Evolutionary conservation across 2,888 invertebrate genomes (phyloP).

Genomic region (Megastigmus dorsalis): DNA sequence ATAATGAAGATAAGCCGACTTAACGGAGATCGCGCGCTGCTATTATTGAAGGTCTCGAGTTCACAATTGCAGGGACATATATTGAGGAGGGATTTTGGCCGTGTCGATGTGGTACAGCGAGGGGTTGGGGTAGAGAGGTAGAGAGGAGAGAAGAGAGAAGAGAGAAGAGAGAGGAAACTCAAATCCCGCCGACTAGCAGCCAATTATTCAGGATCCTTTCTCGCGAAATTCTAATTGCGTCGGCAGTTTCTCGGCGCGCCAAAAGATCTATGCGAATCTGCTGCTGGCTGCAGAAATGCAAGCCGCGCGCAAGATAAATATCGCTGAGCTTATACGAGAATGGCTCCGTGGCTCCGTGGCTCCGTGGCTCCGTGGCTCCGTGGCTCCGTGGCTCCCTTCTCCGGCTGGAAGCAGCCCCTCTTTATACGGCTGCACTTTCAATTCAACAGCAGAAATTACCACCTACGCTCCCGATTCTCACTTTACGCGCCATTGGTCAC

Average conservation of each 20-base stretch:
- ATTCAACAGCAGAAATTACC: conserved; percentile 46
- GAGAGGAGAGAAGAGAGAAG: too few species aligned
- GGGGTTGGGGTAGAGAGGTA: too few species aligned
- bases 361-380: not conserved
- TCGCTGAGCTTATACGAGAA: conserved; percentile 37
- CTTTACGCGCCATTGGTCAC: conserved; percentile 69
- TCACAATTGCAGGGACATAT: conserved; percentile 13
- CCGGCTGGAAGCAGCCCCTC: too few species aligned
- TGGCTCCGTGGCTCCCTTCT: not conserved
- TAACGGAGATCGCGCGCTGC: not conserved
- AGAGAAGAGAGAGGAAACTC: too few species aligned
- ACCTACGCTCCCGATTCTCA: conserved; percentile 15
- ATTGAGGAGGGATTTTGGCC: conserved; percentile 20
- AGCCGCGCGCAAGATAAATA: conserved; percentile 32
- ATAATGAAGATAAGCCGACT: conserved; percentile 21
- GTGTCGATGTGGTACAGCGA: not conserved
- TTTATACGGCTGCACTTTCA: conserved; percentile 37
- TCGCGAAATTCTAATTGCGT: conserved; percentile 50
- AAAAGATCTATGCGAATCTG: conserved; percentile 48
- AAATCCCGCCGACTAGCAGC: conserved; percentile 39
- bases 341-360: not conserved
- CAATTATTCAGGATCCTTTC: conserved; percentile 46
- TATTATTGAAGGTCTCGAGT: not conserved
- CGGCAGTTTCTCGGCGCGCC: conserved; percentile 18
- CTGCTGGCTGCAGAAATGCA: conserved; percentile 44